Evolutionary conservation across 2,888 invertebrate species (phyloP).

Genomic region (Limenitis camilla): DNA sequence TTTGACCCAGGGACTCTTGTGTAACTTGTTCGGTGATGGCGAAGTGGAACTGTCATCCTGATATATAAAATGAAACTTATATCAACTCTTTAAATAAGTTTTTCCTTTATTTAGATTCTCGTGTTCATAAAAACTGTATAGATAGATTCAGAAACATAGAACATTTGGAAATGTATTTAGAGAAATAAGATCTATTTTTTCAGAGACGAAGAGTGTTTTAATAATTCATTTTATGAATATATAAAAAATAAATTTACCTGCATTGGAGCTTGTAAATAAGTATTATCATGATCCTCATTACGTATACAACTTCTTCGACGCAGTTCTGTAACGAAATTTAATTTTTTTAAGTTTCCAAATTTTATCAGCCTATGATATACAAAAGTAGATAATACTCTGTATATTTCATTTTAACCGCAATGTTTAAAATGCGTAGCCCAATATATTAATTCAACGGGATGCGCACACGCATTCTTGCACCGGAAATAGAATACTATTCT

Average conservation of each 20-base stretch:
- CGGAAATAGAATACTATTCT: slow-evolving; percentile 11
- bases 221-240: neutral
- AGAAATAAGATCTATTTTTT: too few species aligned
- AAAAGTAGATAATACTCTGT: too few species aligned
- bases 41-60: slow-evolving; percentile 70
- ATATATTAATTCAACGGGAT: neutral
- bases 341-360: neutral
- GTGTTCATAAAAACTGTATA: too few species aligned
- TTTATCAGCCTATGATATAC: too few species aligned
- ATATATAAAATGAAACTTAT: neutral
- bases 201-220: too few species aligned
- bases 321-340: slow-evolving; percentile 32
- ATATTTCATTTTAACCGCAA: too few species aligned
- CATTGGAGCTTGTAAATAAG: slow-evolving; percentile 59
- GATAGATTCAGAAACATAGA: too few species aligned
- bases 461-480: slow-evolving; percentile 11
- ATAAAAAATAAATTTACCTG: slow-evolving; percentile 37
- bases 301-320: slow-evolving; percentile 45
- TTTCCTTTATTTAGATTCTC: neutral
- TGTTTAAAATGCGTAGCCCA: too few species aligned
- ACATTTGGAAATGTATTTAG: too few species aligned
- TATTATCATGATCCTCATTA: slow-evolving; percentile 55
- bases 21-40: slow-evolving; percentile 68
- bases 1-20: slow-evolving; percentile 84
- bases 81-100: neutral